Percentiles rank a stretch among this genome's conserved stretches.
These are phyloP conservation scores for Phoxinus phoxinus DNA, from an alignment of 2,113 vertebrate species.

Conservation along the genomic window DNA sequence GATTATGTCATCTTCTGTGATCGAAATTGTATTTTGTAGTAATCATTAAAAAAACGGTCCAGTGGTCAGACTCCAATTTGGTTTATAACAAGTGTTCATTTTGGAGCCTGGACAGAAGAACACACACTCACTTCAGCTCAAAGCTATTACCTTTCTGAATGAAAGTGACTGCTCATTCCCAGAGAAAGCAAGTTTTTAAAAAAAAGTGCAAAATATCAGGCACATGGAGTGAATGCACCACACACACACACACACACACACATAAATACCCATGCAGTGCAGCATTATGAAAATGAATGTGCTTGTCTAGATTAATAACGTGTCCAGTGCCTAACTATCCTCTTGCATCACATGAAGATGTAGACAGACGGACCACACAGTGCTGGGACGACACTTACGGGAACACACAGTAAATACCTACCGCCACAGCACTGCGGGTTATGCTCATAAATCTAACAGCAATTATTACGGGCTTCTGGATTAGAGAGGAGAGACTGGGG, in stretches of 20 bases:
- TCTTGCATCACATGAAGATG: conserved; percentile 37
- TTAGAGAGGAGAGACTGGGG: conserved; percentile 71
- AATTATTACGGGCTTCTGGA: conserved; percentile 96
- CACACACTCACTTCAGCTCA: neutral
- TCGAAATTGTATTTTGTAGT: neutral
- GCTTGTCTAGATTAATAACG: neutral
- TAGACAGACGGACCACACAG: conserved; percentile 49
- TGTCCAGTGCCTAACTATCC: neutral
- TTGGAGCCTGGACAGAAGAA: neutral
- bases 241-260: neutral
- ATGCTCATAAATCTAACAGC: conserved; percentile 97
- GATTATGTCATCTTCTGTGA: neutral
- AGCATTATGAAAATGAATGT: conserved; percentile 6
- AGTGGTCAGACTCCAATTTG: neutral
- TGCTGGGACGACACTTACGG: conserved; percentile 50
- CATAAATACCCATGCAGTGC: neutral
- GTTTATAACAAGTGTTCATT: neutral
- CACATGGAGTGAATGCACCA: conserved; percentile 14
- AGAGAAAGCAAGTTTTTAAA: conserved; percentile 55
- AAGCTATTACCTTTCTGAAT: conserved; percentile 72
- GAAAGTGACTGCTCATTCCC: conserved; percentile 65
- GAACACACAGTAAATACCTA: conserved; percentile 80
- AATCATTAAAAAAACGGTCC: neutral
- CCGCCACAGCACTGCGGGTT: conserved; percentile 87
- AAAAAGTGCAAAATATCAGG: conserved; percentile 13